phyloP scores from a whole-genome alignment of 2,113 vertebrate genomes.

The Salvelinus fontinalis region DNA sequence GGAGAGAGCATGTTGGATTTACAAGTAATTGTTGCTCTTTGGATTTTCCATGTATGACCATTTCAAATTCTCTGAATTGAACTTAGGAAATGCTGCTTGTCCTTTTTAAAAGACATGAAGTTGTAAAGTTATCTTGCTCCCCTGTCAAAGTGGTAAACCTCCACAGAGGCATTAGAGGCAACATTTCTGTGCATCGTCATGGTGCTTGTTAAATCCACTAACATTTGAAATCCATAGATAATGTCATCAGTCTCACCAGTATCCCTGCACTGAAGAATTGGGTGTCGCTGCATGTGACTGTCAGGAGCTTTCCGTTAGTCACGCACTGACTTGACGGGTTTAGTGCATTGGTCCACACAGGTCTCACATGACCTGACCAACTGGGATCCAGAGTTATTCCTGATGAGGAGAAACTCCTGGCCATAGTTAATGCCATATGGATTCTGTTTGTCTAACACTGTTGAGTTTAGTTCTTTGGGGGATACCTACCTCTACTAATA shows the following conservation, averaged over 20 bases:
- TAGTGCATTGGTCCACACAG: neutral
- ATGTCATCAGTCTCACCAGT: slow-evolving; percentile 4
- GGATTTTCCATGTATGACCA: neutral
- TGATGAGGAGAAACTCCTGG: neutral
- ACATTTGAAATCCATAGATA: slow-evolving; percentile 7
- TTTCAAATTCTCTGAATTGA: neutral
- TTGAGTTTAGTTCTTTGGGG: neutral
- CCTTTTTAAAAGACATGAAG: neutral
- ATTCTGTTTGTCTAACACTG: neutral
- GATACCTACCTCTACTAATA: too few relatives aligned
- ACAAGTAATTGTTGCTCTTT: neutral
- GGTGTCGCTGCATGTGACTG: slow-evolving; percentile 25
- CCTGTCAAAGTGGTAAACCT: neutral
- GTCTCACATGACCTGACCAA: neutral
- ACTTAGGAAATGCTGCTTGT: neutral
- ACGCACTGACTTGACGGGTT: neutral
- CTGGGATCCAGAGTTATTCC: neutral
- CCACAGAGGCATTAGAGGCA: neutral
- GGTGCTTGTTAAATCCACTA: neutral
- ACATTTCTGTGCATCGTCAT: neutral
- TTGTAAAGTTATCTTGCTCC: neutral
- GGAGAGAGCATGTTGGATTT: neutral
- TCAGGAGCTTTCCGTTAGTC: slow-evolving; percentile 33
- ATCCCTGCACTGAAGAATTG: neutral
- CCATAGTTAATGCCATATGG: neutral